Base-by-base conservation (phyloP, 2,888 invertebrate species). In the Drosophila tripunctata region DNA sequence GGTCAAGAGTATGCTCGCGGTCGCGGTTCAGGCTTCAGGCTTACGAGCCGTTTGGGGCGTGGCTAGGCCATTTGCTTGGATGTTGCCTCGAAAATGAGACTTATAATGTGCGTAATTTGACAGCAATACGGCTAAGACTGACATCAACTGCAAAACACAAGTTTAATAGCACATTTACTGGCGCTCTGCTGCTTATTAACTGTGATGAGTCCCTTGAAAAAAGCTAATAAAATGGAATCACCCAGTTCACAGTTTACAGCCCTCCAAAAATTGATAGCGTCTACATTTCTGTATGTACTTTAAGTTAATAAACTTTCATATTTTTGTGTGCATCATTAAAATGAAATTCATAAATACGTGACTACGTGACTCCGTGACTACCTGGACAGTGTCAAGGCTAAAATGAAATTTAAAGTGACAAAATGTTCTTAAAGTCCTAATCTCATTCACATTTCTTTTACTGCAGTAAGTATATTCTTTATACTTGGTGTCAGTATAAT, bases 81-180 rank as follows among this genome's bases (percentile, higher is more conserved):
- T 43, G 52, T 48, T 50, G 40, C 60, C 63, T 35, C 52, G 19
- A 76, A 76, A 65, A 78, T 85, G 68, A 60, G 62, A 48, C 70
- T 58, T 65, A 64, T 75, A 85, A 81, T 78, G 51, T 64, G 65
- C 61, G 71, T 75, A 80, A 80, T 80, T 81, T 78, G 68, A 60
- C 40, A 54, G 40, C 19, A 24, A 47, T 58, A 57, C 19, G 57
- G 22, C 44, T 38, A 1, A 52, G 45, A 48, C 63, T 51, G 57
- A 33, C 43, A 27, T 40, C 22, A 15, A 44, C 64, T 62, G 60
- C 61, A 55, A n/a, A 75, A 58, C 60, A 69, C 41, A 61, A 47
- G 54, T 69, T 68, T 60, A 47, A 72, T 52, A 45, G 41, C 31
- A 41, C 44, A 60, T 74, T 62, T 43, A n/a, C 44, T 12, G 45